A percentile compares a stretch with the other conserved stretches of the same genome.
These are phyloP conservation scores for Pelodiscus sinensis DNA, from an alignment of 2,113 vertebrate genomes.

Conservation along the genomic window DNA sequence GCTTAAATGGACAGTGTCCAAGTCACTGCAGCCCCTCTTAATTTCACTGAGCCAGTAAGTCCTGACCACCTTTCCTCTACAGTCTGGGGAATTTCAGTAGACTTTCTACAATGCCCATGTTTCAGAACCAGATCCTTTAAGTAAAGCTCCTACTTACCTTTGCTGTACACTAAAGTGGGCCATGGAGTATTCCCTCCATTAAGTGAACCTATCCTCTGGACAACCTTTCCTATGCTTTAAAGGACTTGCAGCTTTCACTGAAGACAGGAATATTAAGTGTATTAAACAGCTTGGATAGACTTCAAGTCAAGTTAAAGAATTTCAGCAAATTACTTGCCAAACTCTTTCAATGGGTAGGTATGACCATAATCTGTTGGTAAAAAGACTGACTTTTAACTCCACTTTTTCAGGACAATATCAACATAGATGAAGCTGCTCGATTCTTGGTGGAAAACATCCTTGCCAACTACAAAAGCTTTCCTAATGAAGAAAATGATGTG, in stretches of 20 bases:
- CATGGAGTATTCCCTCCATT: not conserved
- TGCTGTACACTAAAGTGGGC: not conserved
- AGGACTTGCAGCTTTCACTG: not conserved
- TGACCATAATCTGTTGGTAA: not conserved
- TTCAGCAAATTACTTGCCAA: not conserved
- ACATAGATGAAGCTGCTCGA: conserved; percentile 94
- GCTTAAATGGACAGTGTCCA: not conserved
- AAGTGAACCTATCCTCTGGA: not conserved
- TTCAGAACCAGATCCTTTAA: not conserved
- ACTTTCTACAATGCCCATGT: not conserved
- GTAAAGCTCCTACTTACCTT: not conserved
- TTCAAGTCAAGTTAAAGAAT: not conserved
- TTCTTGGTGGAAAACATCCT: conserved; percentile 97
- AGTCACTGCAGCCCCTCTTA: not conserved
- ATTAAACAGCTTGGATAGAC: not conserved
- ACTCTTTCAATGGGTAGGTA: not conserved
- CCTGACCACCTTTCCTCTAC: not conserved
- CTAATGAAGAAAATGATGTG: conserved; percentile 88
- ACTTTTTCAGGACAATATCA: conserved; percentile 91
- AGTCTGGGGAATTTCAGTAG: not conserved
- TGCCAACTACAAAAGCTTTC: conserved; percentile 87
- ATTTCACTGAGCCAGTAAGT: not conserved
- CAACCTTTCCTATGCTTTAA: not conserved
- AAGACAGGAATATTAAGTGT: not conserved
- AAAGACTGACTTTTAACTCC: conserved; percentile 27